These are phyloP conservation scores for Podargus strigoides DNA, from an alignment of 2,797 vertebrate genomes.

Conservation along the genomic window DNA sequence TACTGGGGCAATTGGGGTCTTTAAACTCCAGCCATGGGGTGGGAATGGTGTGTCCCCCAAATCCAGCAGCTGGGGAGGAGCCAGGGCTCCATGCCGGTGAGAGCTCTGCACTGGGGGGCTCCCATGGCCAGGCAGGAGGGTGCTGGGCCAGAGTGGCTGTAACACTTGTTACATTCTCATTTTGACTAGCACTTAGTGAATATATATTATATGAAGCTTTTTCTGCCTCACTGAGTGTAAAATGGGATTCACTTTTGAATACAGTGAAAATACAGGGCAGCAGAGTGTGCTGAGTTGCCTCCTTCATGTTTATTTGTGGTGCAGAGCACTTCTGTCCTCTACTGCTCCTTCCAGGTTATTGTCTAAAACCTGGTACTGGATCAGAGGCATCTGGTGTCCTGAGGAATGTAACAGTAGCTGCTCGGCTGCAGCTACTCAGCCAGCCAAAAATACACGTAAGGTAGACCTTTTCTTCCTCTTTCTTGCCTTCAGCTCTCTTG, in stretches of 20 bases:
- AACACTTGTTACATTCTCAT: background rate
- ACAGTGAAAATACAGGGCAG: background rate
- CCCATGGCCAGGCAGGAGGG: background rate
- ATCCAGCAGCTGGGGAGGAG: background rate
- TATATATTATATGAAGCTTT: background rate
- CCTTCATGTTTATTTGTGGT: background rate
- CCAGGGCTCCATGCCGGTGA: fast-evolving
- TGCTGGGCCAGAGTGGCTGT: background rate
- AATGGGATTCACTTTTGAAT: background rate
- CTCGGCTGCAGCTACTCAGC: background rate
- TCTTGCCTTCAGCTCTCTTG: background rate
- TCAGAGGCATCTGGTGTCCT: background rate
- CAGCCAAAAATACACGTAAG: background rate
- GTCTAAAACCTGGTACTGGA: background rate
- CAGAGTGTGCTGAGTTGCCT: background rate
- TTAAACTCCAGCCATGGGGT: background rate
- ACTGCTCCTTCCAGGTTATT: background rate
- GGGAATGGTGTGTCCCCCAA: background rate
- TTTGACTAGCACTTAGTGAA: background rate
- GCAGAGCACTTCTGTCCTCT: background rate
- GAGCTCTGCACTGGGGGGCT: too few relatives aligned
- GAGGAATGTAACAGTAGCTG: background rate
- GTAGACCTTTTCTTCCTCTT: background rate
- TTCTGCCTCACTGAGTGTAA: background rate
- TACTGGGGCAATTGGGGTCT: background rate